Evolutionary conservation across 2,113 vertebrate genomes (phyloP).

Genomic region (Edolisoma coerulescens): DNA sequence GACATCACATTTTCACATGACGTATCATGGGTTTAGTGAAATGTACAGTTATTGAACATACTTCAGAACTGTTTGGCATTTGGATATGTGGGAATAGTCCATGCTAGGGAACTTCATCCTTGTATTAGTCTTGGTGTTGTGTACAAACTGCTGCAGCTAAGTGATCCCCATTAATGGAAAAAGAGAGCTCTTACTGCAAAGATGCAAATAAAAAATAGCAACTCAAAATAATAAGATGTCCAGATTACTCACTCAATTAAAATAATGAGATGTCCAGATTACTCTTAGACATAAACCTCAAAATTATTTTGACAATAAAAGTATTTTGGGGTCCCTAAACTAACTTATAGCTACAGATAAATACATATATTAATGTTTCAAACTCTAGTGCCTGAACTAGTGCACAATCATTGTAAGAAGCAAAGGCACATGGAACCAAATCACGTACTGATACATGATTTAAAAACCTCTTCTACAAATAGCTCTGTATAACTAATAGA

Average conservation of each 20-base stretch:
- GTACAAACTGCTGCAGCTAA: neutral
- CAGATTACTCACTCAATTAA: neutral
- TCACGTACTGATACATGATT: neutral
- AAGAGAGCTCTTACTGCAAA: neutral
- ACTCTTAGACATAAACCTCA: neutral
- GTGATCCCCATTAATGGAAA: neutral
- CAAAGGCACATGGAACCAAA: neutral
- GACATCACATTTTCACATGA: rapidly evolving
- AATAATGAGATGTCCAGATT: neutral
- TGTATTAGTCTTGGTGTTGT: neutral
- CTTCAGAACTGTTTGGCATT: neutral
- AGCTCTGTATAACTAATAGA: neutral
- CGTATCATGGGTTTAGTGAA: neutral
- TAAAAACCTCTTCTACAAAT: neutral
- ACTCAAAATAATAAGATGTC: neutral
- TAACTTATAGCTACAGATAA: neutral
- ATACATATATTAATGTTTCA: neutral
- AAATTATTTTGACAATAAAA: neutral
- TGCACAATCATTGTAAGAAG: neutral
- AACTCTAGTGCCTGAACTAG: neutral
- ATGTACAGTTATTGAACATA: neutral
- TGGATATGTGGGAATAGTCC: neutral
- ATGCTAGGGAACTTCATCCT: neutral
- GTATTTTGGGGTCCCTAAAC: neutral
- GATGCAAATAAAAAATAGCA: neutral